These are phyloP conservation scores for Lacerta agilis DNA, from an alignment of 2,797 vertebrate species.

Conservation along the genomic window DNA sequence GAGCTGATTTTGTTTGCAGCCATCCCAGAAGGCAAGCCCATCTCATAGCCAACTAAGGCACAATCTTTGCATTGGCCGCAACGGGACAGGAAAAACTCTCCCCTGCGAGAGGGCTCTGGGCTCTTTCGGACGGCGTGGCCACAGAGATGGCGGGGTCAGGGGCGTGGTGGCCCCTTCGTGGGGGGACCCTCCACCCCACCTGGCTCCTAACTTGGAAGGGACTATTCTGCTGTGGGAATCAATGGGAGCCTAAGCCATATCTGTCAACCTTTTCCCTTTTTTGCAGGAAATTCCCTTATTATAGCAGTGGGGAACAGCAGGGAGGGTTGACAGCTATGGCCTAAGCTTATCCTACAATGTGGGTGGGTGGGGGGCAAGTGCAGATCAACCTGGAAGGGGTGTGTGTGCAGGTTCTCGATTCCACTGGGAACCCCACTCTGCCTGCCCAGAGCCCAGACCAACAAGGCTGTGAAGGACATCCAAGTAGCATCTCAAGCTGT, in stretches of 20 bases:
- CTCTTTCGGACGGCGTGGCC: neutral
- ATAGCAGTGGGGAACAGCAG: no score
- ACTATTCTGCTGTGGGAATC: neutral
- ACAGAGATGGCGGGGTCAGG: accelerated
- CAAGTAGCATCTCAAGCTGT: neutral
- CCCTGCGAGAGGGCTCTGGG: neutral
- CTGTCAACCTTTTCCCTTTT: no score
- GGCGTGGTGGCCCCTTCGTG: no score
- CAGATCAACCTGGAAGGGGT: no score
- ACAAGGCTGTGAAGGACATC: neutral
- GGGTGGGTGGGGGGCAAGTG: neutral
- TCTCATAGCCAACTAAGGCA: slow-evolving; percentile 7
- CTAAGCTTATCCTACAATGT: neutral
- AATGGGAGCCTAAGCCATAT: no score
- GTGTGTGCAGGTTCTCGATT: neutral
- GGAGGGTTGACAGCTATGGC: no score
- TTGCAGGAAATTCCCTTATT: no score
- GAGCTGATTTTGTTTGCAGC: no score
- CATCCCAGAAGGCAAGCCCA: neutral
- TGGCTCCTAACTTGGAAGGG: neutral
- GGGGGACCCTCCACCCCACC: neutral
- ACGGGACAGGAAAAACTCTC: neutral
- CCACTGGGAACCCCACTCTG: neutral
- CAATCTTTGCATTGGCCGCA: neutral
- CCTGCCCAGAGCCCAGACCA: neutral